Conservation (phyloP, 2,113 vertebrate genomes). For the Bufo bufo region DNA sequence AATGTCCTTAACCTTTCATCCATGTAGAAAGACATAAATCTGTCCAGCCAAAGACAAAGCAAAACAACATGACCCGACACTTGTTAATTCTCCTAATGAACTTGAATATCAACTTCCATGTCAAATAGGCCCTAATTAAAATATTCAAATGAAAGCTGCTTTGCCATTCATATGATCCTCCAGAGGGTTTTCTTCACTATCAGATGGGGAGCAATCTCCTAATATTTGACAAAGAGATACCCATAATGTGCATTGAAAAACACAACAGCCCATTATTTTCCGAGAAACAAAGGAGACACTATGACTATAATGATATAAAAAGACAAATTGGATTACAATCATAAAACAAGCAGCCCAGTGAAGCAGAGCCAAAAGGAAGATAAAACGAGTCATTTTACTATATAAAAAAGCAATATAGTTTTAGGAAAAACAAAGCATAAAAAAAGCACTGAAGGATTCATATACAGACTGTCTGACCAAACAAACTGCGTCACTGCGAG, state of each 20-base stretch:
- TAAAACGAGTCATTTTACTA: constrained; percentile 19
- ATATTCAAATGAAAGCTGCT: constrained; percentile 31
- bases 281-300: constrained; percentile 23
- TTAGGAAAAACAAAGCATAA: constrained; percentile 10
- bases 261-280: constrained; percentile 44
- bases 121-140: constrained; percentile 47
- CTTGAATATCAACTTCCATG: constrained; percentile 33
- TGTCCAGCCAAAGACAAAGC: constrained; percentile 8
- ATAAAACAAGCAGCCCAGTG: not conserved
- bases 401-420: constrained; percentile 24
- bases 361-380: constrained; percentile 37
- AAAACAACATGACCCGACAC: constrained; percentile 46
- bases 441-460: constrained; percentile 2
- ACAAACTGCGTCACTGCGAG: not conserved
- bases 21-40: constrained; percentile 46
- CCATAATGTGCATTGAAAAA: constrained; percentile 36
- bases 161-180: constrained; percentile 18
- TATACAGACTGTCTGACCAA: not conserved
- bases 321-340: constrained; percentile 39
- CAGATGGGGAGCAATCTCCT: constrained; percentile 43
- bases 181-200: constrained; percentile 38
- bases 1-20: constrained; percentile 36
- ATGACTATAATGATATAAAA: constrained; percentile 40
- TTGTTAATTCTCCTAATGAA: constrained; percentile 56
- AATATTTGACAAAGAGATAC: constrained; percentile 40